Conservation (phyloP, 2,888 invertebrate genomes). For the Oxycera nigricornis region DNA sequence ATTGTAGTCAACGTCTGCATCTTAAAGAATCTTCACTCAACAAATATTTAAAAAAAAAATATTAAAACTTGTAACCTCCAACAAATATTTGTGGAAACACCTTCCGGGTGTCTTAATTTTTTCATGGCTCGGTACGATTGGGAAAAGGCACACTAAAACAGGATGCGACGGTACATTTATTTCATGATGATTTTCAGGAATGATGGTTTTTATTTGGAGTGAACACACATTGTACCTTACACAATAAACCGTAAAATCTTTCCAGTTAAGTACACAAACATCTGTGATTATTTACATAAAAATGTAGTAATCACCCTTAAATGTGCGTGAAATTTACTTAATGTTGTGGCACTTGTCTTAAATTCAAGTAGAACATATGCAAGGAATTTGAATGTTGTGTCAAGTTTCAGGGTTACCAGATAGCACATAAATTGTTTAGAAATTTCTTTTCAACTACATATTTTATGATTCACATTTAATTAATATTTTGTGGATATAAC, state of each 20-base stretch:
- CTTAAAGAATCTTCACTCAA: too few species aligned
- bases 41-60: neutral
- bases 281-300: slow-evolving; percentile 17
- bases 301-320: slow-evolving; percentile 4
- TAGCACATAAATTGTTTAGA: too few species aligned
- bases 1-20: too few species aligned
- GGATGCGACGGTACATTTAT: slow-evolving; percentile 26
- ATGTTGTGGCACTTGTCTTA: too few species aligned
- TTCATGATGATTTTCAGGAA: slow-evolving; percentile 20
- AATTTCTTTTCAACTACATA: too few species aligned
- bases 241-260: neutral
- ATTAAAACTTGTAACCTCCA: neutral
- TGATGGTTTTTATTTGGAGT: slow-evolving; percentile 9
- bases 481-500: too few species aligned
- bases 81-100: slow-evolving; percentile 28
- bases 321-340: slow-evolving; percentile 16
- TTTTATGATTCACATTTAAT: too few species aligned
- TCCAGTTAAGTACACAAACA: slow-evolving; percentile 4
- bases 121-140: neutral
- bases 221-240: neutral
- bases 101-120: slow-evolving; percentile 10
- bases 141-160: neutral
- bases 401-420: too few species aligned
- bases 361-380: too few species aligned
- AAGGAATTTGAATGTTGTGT: too few species aligned